Evolutionary conservation across 1,140 invertebrate species (phyloP), one percentile per base, ranked within the genome.

Genomic region (Pseudomyrmex flavicornis): DNA sequence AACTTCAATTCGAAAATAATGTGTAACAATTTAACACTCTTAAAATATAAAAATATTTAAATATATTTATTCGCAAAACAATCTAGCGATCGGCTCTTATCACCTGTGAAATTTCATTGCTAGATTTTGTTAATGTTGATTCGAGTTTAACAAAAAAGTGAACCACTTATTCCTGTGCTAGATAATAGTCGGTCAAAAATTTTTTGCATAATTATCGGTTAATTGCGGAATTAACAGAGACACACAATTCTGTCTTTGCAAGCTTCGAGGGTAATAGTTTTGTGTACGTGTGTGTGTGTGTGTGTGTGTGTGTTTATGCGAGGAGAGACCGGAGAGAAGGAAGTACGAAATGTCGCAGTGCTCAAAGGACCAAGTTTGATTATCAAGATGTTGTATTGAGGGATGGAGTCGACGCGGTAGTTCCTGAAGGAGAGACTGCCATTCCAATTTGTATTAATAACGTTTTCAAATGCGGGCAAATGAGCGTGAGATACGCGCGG

Each of bases 361-460:
- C 35, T 68, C 48, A 77, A 68, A 66, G 35, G 17, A 59, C 44
- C 17, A 70, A 70, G 74, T 77, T 77, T 70, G 76, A 79, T 79
- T 79, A 79, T 79, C 44, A 59, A 59, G 76, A 79, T 70, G 52
- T 26, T 70, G 54, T 79, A 79, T 79, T 20, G 74, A 26, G n/a
- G 26, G 9, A 35, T 44, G 48, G 17, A 44, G 44, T 69, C 12
- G 20, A 15, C 17, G 35, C 9, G 54, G 59, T 35, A 54, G 7
- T 79, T 70, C n/a, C 15, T 17, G 20, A 79, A 26, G 58, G 52
- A 79, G 65, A 66, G 12, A 61, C 2, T 46, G 52, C 44, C 54
- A 66, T 79, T 79, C 20, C 76, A 79, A 79, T 79, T 79, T 79
- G 52, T 79, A 79, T 79, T 79, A 79, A 79, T 79, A 79, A 79